phyloP scores from a whole-genome alignment of 2,888 invertebrate species.

The Drosophila algonquin region DNA sequence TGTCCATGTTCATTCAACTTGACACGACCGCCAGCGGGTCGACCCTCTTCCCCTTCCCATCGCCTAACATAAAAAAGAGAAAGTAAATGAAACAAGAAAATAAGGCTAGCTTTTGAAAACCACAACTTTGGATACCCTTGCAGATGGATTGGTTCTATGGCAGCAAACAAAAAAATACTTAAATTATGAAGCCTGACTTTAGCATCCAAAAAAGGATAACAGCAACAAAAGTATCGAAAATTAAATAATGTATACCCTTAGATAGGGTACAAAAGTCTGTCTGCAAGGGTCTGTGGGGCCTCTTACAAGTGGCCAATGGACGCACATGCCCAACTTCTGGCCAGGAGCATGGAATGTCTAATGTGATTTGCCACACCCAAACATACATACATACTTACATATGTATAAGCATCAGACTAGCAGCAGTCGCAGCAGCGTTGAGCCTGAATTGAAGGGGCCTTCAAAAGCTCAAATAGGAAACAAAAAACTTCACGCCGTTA shows the following conservation, averaged over 20 bases:
- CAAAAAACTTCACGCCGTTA: background rate
- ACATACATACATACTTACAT: conserved; percentile 1
- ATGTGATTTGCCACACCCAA: conserved; percentile 69
- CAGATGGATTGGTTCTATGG: background rate
- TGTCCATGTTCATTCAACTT: conserved; percentile 73
- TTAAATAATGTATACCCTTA: background rate
- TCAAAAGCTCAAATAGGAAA: background rate
- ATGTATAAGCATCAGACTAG: background rate
- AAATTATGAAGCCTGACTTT: background rate
- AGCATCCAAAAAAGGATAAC: too few species aligned
- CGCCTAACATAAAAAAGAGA: background rate
- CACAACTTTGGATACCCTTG: background rate
- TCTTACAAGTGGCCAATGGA: background rate
- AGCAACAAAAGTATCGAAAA: background rate
- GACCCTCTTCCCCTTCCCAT: conserved; percentile 12
- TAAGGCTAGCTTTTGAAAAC: background rate
- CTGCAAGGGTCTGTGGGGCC: conserved; percentile 7
- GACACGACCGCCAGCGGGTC: conserved; percentile 55
- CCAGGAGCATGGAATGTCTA: conserved; percentile 41
- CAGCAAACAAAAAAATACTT: background rate
- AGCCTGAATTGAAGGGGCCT: background rate
- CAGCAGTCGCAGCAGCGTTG: background rate
- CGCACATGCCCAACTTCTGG: background rate
- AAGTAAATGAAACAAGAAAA: background rate
- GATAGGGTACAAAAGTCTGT: background rate